These are phyloP conservation scores for Mylabris phalerata DNA, from an alignment of 1,140 invertebrate species.

Conservation along the genomic window DNA sequence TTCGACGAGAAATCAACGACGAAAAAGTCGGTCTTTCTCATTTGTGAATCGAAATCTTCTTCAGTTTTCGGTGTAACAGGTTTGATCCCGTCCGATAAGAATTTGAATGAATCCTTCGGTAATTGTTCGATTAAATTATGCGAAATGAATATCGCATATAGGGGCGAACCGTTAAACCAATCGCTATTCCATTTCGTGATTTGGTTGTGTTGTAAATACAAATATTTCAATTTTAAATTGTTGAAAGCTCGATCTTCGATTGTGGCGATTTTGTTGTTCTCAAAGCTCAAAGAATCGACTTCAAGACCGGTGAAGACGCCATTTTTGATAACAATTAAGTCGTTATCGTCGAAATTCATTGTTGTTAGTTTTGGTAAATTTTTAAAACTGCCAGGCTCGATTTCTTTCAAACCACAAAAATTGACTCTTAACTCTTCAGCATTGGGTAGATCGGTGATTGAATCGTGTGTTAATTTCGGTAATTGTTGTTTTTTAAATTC, in stretches of 20 bases:
- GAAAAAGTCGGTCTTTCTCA: neutral
- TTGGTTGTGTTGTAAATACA: neutral
- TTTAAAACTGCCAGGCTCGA: neutral
- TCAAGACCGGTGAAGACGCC: neutral
- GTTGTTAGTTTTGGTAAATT: constrained; percentile 1
- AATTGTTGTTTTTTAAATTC: neutral
- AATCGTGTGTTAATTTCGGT: neutral
- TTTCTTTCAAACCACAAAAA: neutral
- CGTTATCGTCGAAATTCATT: neutral
- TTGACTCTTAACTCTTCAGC: neutral
- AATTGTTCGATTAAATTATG: neutral
- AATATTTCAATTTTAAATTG: neutral
- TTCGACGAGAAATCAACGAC: neutral
- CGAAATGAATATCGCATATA: neutral
- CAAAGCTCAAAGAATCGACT: neutral
- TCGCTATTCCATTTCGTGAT: constrained; percentile 4
- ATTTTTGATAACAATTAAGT: neutral
- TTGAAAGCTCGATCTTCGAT: constrained; percentile 3
- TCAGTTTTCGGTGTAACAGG: no score
- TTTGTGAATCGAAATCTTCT: no score
- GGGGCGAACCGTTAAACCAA: neutral
- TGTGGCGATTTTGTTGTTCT: constrained; percentile 1
- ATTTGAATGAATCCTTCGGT: neutral
- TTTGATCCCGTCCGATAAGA: neutral
- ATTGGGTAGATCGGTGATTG: constrained; percentile 1